Conservation (phyloP, 2,113 vertebrate genomes). For the Rutilus rutilus region DNA sequence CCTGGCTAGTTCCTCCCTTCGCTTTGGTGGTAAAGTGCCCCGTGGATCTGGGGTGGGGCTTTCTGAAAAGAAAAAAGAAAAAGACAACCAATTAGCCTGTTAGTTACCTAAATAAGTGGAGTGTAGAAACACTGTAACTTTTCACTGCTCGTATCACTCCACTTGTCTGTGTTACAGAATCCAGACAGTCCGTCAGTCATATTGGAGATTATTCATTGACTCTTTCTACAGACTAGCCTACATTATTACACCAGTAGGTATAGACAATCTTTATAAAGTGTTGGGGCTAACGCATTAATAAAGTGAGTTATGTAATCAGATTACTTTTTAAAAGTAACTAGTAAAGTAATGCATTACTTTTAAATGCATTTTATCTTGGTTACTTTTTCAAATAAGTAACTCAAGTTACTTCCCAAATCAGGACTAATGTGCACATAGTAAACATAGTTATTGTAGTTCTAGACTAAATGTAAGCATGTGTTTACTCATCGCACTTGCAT, state of each 20-base stretch:
- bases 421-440: too few relatives aligned
- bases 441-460: too few relatives aligned
- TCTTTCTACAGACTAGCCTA: background rate
- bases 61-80: conserved; percentile 61
- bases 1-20: conserved; percentile 72
- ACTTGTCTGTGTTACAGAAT: background rate
- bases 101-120: background rate
- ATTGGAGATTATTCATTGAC: background rate
- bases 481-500: too few relatives aligned
- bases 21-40: conserved; percentile 68
- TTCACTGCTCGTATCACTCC: too few relatives aligned
- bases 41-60: conserved; percentile 72
- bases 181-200: background rate
- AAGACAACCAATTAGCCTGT: background rate
- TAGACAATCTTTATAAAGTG: background rate
- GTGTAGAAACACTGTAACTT: background rate
- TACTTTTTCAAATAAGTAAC: too few relatives aligned
- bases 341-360: too few relatives aligned
- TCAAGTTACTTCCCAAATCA: too few relatives aligned
- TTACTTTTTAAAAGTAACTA: too few relatives aligned
- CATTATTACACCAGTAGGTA: background rate
- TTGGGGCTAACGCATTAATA: too few relatives aligned
- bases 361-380: too few relatives aligned
- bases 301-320: too few relatives aligned
- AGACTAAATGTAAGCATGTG: too few relatives aligned